Evolutionary conservation across 2,888 invertebrate genomes (phyloP), one percentile per base, ranked within the genome.

Genomic region (Ectemnius lituratus): DNA sequence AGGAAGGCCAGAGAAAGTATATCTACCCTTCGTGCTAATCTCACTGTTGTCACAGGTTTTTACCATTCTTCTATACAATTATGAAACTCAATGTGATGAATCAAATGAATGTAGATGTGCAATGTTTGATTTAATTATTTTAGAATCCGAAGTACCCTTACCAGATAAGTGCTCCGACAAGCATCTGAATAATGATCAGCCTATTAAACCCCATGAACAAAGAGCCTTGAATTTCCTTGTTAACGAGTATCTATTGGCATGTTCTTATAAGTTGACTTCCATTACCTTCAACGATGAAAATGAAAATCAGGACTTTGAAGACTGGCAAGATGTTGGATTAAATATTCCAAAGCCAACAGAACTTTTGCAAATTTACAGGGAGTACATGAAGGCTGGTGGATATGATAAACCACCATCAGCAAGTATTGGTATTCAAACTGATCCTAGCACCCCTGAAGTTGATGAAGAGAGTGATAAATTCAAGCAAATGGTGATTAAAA

Each of bases 231-330:
- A 97, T 91, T 97, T 96, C 91, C 92, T 97, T 20, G 94, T 97
- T 63, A 97, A 97, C 91, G 97, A 97, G 89, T 97, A 97, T 89
- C 92, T 97, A 18, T 91, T 97, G 62, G 91, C 94, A 18, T 94
- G 95, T 88, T 95, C 95, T 73, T 97, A 96, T 89, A 97, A 97
- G 91, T 91, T 97, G 23, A 97, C 97, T 2, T 96, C 97, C 0
- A 97, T 97, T 75, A 97, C 97, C 62, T 97, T 97, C 91, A 95
- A 96, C 49, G 97, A 97, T 92, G 97, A 97, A 92, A 97, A 97
- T 92, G 96, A 96, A 87, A 94, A 96, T 90, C 97, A 97, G 94
- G 96, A 97, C 91, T 96, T 97, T 92, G 97, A 97, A 91, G 96
- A 97, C 88, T 97, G 97, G 97, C 96, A 97, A 90, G 97, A 97